Evolutionary conservation across 2,113 vertebrate species (phyloP), one percentile per base, ranked within the genome.

Genomic region (Fukomys damarensis): DNA sequence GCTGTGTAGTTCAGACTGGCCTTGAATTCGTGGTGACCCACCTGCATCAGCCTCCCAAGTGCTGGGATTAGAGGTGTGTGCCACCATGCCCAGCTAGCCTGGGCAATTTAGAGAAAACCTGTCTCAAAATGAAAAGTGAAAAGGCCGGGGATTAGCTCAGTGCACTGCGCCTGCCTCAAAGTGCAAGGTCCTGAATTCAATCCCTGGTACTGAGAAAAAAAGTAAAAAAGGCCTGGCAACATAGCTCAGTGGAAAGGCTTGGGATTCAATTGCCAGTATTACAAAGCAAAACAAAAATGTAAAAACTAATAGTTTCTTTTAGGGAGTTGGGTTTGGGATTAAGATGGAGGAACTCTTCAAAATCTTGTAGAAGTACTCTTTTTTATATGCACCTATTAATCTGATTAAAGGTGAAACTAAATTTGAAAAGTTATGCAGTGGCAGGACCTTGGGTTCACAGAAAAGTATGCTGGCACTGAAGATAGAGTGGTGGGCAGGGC

Each of bases 321-420:
- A 58, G n/a, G 28, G 52, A 68, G 28, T 76, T 38, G 22, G 11
- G 86, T 92, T 83, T 93, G 94, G 63, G 35, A 80, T n/a, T 66
- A 41, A 35, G 58, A 63, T 77, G 43, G 49, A 54, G 35, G 41
- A 94, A 82, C 52, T 72, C 12, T 72, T 93, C 24, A 79, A 65
- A 89, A 49, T 38, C 32, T 86, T 65, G 12, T 58, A n/a, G n/a
- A 32, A 95, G 59, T 13, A 30, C 83, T 14, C 35, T 22, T 95
- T 30, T 93, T 92, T 90, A 59, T n/a, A 26, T 41, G 22, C 43
- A 49, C 32, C 63, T 80, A 43, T 86, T 77, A 86, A 66, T 86
- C 95, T 77, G 30, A 81, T 85, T 95, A 94, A 79, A 93, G 86
- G 17, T 88, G 58, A 95, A 70, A 58, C 52, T 70, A 79, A 82